A percentile compares a stretch with the other conserved stretches of the same genome.
phyloP scores from a whole-genome alignment of 2,113 vertebrate genomes.

The Tragulus kanchil region DNA sequence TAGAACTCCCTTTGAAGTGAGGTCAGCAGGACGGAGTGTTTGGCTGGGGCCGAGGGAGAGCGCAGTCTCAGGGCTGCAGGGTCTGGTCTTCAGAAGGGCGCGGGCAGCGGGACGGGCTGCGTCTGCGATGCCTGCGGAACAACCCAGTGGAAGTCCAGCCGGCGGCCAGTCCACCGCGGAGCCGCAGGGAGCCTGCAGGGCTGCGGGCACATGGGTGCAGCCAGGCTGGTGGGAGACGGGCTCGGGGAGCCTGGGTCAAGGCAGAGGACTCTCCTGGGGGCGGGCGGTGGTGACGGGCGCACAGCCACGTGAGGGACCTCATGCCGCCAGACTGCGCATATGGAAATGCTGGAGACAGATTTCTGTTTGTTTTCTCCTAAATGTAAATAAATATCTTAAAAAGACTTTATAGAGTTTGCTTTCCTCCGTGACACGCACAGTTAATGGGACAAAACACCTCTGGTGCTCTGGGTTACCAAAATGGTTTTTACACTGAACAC shows the following conservation, averaged over 20 bases:
- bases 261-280: not conserved
- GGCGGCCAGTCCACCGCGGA: rapidly evolving
- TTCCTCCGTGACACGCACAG: not conserved
- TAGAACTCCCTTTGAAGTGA: not conserved
- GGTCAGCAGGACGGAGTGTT: not conserved
- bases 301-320: rapidly evolving
- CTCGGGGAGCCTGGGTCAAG: rapidly evolving
- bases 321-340: not conserved
- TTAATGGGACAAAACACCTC: conserved; percentile 18
- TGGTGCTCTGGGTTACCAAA: not conserved
- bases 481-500: not conserved
- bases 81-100: not conserved
- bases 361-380: too few species aligned
- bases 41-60: not conserved
- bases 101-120: not conserved
- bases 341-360: not conserved
- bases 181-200: not conserved
- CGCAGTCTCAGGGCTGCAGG: not conserved
- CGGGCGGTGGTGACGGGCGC: not conserved
- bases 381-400: not conserved
- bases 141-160: too few species aligned
- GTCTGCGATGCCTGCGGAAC: not conserved
- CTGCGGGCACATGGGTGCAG: not conserved
- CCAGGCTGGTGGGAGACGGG: too few species aligned
- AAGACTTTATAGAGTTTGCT: not conserved